Evolutionary conservation across 2,113 vertebrate species (phyloP), one percentile per base, ranked within the genome.

Genomic region (Neogale vison): DNA sequence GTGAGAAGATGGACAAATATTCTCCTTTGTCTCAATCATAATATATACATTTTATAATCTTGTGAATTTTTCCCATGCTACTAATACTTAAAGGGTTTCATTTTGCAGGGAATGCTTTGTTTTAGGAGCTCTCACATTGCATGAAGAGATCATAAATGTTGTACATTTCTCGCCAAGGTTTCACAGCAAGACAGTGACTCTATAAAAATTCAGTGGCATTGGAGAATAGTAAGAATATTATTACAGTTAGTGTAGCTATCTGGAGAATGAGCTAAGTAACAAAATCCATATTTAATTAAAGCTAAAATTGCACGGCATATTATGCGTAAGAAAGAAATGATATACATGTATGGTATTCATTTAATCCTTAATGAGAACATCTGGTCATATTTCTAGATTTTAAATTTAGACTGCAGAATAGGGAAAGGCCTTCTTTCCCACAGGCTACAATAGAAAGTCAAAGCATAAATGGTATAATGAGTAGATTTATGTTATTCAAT

Each of bases 221-320:
- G 90, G 26, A 97, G 87, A 98, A 97, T 83, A 69, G 93, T 97
- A 98, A 97, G 23, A 98, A 97, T 97, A 88, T 97, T 65, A 95
- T 88, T 94, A 87, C 36, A 95, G 82, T 98, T 95, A 97, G 69
- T 84, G 88, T 76, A 96, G 26, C 76, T 95, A 88, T 94, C 61
- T 93, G 57, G 52, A 98, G 81, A 97, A 95, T 94, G 83, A 88
- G 14, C 10, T 88, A 97, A 97, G 80, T 95, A 97, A 96, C 91
- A 98, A 98, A 98, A 98, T 98, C 82, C 52, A 88, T 97, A 98
- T 94, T 93, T 98, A 98, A 98, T 98, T 96, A 98, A 98, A 98
- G 65, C 0, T 21, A 97, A 98, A 98, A 98, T 88, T 91, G 23
- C 36, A 96, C 17, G 20, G 59, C 39, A 96, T 97, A 97, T 97